A percentile compares a stretch with the other conserved stretches of the same genome.
Evolutionary conservation across 2,797 vertebrate genomes (phyloP).

Genomic region (Triplophysa yarkandensis): DNA sequence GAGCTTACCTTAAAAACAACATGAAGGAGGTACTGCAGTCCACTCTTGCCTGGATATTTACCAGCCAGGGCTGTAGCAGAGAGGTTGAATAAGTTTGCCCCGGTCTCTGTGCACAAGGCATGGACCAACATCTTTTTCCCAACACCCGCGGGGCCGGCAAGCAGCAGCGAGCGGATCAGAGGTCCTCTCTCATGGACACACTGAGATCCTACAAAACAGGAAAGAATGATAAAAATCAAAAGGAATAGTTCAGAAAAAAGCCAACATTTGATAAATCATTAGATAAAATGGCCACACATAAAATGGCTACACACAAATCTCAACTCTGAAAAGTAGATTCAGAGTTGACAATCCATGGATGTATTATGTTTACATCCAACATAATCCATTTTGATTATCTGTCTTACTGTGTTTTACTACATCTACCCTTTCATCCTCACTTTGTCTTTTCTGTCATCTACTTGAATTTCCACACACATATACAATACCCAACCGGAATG

Average conservation of each 20-base stretch:
- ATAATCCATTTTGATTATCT: too few relatives aligned
- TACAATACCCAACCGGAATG: too few relatives aligned
- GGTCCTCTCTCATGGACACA: constrained; percentile 80
- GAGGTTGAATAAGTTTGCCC: constrained; percentile 85
- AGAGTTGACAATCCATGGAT: too few relatives aligned
- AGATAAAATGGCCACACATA: too few relatives aligned
- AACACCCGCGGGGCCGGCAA: constrained; percentile 79
- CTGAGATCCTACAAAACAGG: constrained; percentile 74
- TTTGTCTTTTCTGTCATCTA: not conserved
- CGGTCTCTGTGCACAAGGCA: constrained; percentile 83
- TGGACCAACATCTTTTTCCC: constrained; percentile 88
- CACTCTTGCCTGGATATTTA: constrained; percentile 76
- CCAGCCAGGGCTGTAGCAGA: constrained; percentile 72
- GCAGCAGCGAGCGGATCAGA: constrained; percentile 75
- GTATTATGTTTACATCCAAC: too few relatives aligned
- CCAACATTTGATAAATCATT: too few relatives aligned
- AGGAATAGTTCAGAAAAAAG: too few relatives aligned
- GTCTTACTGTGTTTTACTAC: too few relatives aligned
- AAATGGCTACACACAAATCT: too few relatives aligned
- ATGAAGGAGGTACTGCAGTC: constrained; percentile 79
- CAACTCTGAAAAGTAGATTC: too few relatives aligned
- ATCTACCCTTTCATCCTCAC: too few relatives aligned
- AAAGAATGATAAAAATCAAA: not conserved
- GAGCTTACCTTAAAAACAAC: constrained; percentile 84
- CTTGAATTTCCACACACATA: not conserved